phyloP scores from a whole-genome alignment of 2,888 invertebrate species.

The Tortrix viridana region DNA sequence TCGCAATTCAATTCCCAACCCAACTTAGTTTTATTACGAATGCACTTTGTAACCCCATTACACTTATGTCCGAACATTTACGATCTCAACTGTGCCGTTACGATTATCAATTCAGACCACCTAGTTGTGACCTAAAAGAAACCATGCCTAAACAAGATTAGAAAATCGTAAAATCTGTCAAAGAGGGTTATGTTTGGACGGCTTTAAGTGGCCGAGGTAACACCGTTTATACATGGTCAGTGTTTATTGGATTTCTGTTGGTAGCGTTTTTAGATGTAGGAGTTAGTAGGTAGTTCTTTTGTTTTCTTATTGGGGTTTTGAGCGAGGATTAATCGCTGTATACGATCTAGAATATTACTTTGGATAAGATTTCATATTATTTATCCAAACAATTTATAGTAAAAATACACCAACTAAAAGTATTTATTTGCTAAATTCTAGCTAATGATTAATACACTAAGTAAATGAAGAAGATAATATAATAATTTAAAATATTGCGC shows the following conservation, averaged over 20 bases:
- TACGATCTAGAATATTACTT: too few relatives aligned
- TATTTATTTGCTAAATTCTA: too few relatives aligned
- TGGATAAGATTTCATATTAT: too few relatives aligned
- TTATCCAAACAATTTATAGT: too few relatives aligned
- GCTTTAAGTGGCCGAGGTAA: constrained; percentile 19
- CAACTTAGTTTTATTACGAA: constrained; percentile 22
- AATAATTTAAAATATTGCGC: background rate
- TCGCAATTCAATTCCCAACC: constrained; percentile 15
- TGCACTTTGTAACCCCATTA: constrained; percentile 29
- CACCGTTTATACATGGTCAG: constrained; percentile 12
- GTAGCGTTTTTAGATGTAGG: background rate
- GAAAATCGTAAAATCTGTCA: constrained; percentile 62
- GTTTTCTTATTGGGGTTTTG: too few relatives aligned
- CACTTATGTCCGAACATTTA: constrained; percentile 31
- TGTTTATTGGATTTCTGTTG: background rate
- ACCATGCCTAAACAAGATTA: constrained; percentile 51
- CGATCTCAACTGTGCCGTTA: constrained; percentile 27
- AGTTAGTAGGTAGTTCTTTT: too few relatives aligned
- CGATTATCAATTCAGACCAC: constrained; percentile 48
- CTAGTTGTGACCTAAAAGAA: constrained; percentile 46
- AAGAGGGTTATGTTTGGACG: constrained; percentile 48
- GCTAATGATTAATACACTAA: too few relatives aligned
- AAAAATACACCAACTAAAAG: too few relatives aligned
- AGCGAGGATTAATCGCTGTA: too few relatives aligned
- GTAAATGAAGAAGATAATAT: too few relatives aligned